phyloP scores from a whole-genome alignment of 2,113 vertebrate species.

The Gasterosteus nipponicus region DNA sequence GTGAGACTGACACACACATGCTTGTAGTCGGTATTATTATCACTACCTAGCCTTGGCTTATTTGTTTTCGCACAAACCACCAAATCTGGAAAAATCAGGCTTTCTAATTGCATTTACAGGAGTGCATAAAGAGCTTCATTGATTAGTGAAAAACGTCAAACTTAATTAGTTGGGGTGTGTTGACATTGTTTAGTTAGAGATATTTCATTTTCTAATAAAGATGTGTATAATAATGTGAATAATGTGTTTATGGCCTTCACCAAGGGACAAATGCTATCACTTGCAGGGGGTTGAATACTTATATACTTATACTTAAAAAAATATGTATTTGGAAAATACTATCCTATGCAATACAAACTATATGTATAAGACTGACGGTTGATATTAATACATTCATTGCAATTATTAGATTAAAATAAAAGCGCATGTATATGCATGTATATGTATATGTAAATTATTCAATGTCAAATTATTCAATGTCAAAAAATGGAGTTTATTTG shows the following conservation, averaged over 20 bases:
- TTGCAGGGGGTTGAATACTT: too few species aligned
- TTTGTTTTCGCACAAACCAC: constrained; percentile 16
- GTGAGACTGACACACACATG: constrained; percentile 13
- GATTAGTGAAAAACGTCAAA: background rate
- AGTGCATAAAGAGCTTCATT: background rate
- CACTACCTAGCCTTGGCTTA: constrained; percentile 9
- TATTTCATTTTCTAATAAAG: background rate
- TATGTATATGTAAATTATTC: too few species aligned
- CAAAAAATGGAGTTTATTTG: background rate
- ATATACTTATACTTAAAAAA: too few species aligned
- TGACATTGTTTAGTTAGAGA: background rate
- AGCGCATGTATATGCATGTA: background rate
- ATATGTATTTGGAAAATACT: background rate
- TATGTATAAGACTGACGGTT: too few species aligned
- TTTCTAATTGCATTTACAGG: background rate
- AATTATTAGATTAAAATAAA: background rate
- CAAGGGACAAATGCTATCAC: background rate
- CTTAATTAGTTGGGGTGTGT: background rate
- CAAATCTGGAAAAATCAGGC: constrained; percentile 11
- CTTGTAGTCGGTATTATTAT: constrained; percentile 5
- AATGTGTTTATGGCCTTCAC: constrained; percentile 2
- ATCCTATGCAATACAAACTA: too few species aligned
- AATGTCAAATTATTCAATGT: background rate
- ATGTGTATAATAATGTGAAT: background rate
- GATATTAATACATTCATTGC: too few species aligned